Evolutionary conservation across 2,113 vertebrate species (phyloP).

Genomic region (Grus americana): DNA sequence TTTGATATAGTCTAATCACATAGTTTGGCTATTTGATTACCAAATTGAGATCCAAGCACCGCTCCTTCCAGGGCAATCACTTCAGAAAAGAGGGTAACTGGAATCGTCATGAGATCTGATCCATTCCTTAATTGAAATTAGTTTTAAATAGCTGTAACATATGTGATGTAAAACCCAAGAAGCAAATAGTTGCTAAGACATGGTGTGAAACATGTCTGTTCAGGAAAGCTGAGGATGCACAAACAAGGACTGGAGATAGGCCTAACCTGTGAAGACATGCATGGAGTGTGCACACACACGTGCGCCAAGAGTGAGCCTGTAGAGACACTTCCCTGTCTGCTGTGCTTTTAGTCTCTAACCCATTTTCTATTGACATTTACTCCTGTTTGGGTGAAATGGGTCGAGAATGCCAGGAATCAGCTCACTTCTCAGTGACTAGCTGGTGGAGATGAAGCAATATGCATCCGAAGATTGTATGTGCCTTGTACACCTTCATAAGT

Average conservation of each 20-base stretch:
- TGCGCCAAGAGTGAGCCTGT: not conserved
- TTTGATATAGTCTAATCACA: constrained; percentile 42
- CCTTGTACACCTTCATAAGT: not conserved
- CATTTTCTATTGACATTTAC: not conserved
- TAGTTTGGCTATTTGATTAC: constrained; percentile 43
- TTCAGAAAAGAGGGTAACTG: not conserved
- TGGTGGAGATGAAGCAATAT: not conserved
- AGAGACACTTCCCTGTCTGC: not conserved
- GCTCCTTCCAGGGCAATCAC: not conserved
- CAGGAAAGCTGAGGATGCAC: not conserved
- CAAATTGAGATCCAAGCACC: not conserved
- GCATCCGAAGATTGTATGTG: not conserved
- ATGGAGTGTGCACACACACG: rapidly evolving
- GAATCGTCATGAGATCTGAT: not conserved
- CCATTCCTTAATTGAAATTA: constrained; percentile 18
- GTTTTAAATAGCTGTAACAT: not conserved
- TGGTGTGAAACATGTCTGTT: not conserved
- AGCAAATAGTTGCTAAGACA: not conserved
- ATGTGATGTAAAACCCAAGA: not conserved
- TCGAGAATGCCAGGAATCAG: not conserved
- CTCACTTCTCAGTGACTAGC: not conserved
- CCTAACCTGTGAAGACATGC: not conserved
- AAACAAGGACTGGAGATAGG: not conserved
- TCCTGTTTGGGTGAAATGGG: not conserved
- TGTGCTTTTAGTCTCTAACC: not conserved